Conservation (phyloP, 2,888 invertebrate species). For the Leucophenga montana region DNA sequence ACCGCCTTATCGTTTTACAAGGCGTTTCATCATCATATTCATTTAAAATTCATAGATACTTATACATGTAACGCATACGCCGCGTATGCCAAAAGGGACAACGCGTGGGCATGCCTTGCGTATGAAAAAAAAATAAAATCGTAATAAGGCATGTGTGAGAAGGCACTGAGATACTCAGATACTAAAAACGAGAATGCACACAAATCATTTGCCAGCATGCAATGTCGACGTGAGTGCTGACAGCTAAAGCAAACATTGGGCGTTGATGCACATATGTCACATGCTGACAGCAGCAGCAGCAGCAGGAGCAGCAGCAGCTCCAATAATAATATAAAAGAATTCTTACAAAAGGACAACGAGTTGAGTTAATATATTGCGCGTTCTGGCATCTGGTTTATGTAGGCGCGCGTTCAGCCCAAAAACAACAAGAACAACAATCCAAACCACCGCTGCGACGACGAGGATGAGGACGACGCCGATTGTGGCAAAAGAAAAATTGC, state of each 20-base stretch:
- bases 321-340: constrained; percentile 3
- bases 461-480: neutral
- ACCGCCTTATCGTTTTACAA: too few species aligned
- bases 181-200: constrained; percentile 13
- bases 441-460: neutral
- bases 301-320: neutral
- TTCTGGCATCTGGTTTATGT: constrained; percentile 4
- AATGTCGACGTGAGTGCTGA: constrained; percentile 36
- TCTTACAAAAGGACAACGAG: constrained; percentile 18
- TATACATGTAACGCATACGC: constrained; percentile 65
- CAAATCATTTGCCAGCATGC: constrained; percentile 22
- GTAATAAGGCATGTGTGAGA: too few species aligned
- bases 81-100: constrained; percentile 34
- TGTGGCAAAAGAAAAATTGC: constrained; percentile 32
- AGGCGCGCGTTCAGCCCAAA: neutral
- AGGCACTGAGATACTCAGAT: too few species aligned
- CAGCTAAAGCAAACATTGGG: constrained; percentile 56
- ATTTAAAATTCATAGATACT: constrained; percentile 41
- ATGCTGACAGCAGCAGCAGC: constrained; percentile 60
- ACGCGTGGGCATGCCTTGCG: too few species aligned
- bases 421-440: constrained; percentile 27
- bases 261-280: constrained; percentile 70
- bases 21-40: constrained; percentile 1
- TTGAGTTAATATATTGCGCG: constrained; percentile 24
- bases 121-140: constrained; percentile 3